Evolutionary conservation across 2,888 invertebrate species (phyloP), one percentile per base, ranked within the genome.

Genomic region (Nymphalis urticae): DNA sequence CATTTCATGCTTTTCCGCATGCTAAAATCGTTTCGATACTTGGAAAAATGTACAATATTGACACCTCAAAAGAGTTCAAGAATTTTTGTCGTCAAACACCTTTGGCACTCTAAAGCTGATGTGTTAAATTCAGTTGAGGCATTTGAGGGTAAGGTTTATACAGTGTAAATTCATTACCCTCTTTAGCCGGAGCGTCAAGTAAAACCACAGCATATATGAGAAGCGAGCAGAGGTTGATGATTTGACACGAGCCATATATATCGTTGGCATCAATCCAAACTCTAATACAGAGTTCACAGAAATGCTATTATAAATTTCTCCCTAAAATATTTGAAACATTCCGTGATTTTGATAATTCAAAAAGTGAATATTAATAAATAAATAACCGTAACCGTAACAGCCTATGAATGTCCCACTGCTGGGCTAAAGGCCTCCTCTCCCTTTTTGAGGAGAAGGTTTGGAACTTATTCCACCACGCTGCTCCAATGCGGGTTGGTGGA

Each of bases 31-130:
- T n/a, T n/a, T 19, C 36, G 32, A 56, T n/a, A 36, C n/a, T 13
- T 21, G n/a, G 17, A 32, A 56, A 56, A 56, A 56, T 17, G 8
- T 27, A 16, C 9, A 21, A 36, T n/a, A 56, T 32, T 32, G 56
- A 56, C 56, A 32, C 27, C n/a, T 56, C 32, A 9, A 56, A 50
- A 50, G 50, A 36, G 56, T 32, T n/a, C 56, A 56, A 56, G 36
- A n/a, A 36, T 56, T 56, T 56, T 36, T 56, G 17, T 19, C 36
- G 53, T 53, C 27, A 27, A 27, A 24, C 27, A 53, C 24, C 53
- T 53, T 27, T 53, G 53, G 13, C 42, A 53, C 53, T 53, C 24
- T 53, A 53, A 53, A 53, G 27, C 13, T 10, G 24, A 56, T 36
- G 27, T 56, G 27, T 56, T 32, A 56, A 32, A 56, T 56, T 36